Evolutionary conservation across 2,113 vertebrate species (phyloP).

Genomic region (Gobio gobio): DNA sequence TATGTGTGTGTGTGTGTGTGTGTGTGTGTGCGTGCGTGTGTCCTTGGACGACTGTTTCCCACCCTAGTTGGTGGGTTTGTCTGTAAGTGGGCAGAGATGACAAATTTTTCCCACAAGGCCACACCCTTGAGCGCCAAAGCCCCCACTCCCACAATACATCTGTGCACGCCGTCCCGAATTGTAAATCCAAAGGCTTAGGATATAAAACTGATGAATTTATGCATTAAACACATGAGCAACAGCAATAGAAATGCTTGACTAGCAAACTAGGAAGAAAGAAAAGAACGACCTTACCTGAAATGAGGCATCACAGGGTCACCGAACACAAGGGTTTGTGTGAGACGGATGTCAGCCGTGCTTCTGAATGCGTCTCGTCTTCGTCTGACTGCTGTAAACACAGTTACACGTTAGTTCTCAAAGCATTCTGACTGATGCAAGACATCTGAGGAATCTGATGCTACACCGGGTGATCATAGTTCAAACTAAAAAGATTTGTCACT

Average conservation of each 20-base stretch:
- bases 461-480: neutral
- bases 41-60: conserved; percentile 63
- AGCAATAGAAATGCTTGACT: neutral
- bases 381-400: neutral
- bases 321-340: neutral
- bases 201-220: neutral
- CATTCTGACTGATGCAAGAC: neutral
- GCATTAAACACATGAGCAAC: too few species aligned
- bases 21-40: conserved; percentile 54
- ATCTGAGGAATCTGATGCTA: neutral
- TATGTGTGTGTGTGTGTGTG: conserved; percentile 53
- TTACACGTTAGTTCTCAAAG: neutral
- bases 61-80: conserved; percentile 61
- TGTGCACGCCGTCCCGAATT: neutral
- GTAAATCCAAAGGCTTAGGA: neutral
- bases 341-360: neutral
- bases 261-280: neutral
- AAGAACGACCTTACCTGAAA: neutral
- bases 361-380: neutral
- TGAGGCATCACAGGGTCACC: neutral
- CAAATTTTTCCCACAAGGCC: conserved; percentile 60
- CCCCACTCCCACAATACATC: conserved; percentile 20
- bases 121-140: conserved; percentile 28
- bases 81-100: conserved; percentile 56
- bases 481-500: neutral